phyloP scores from a whole-genome alignment of 2,113 vertebrate species.

The Strix uralensis region DNA sequence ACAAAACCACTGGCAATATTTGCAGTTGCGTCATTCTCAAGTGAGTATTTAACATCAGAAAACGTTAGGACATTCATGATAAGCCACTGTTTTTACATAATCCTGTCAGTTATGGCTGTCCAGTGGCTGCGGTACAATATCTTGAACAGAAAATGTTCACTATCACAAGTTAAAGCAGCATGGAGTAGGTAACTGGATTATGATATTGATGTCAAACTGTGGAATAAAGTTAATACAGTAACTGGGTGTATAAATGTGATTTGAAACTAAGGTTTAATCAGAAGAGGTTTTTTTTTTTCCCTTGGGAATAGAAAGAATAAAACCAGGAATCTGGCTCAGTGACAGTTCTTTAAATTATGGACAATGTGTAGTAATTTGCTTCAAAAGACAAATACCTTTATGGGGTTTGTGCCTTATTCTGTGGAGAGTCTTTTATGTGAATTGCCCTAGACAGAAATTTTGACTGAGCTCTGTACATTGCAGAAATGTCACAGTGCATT shows the following conservation, averaged over 20 bases:
- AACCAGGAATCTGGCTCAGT: not conserved
- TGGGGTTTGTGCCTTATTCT: not conserved
- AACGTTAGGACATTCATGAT: constrained; percentile 44
- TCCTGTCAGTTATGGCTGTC: constrained; percentile 70
- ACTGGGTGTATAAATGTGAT: constrained; percentile 59
- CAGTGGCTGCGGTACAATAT: constrained; percentile 18
- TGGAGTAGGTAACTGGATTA: constrained; percentile 67
- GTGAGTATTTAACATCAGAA: constrained; percentile 56
- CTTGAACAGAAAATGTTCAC: constrained; percentile 54
- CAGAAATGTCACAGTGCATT: not conserved
- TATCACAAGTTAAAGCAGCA: constrained; percentile 68
- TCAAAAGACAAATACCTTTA: not conserved
- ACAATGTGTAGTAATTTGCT: not conserved
- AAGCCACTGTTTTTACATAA: constrained; percentile 69
- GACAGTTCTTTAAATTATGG: not conserved
- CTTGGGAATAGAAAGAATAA: not conserved
- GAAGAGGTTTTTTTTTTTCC: not conserved
- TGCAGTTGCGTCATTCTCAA: constrained; percentile 64
- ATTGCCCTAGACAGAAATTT: not conserved
- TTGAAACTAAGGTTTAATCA: constrained; percentile 33
- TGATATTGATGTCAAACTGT: constrained; percentile 67
- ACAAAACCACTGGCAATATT: constrained; percentile 72
- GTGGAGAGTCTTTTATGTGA: not conserved
- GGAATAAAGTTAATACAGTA: constrained; percentile 56
- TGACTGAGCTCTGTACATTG: not conserved